Base-by-base conservation (phyloP, 2,888 invertebrate genomes). In the Venustoraphidia nigricollis region DNA sequence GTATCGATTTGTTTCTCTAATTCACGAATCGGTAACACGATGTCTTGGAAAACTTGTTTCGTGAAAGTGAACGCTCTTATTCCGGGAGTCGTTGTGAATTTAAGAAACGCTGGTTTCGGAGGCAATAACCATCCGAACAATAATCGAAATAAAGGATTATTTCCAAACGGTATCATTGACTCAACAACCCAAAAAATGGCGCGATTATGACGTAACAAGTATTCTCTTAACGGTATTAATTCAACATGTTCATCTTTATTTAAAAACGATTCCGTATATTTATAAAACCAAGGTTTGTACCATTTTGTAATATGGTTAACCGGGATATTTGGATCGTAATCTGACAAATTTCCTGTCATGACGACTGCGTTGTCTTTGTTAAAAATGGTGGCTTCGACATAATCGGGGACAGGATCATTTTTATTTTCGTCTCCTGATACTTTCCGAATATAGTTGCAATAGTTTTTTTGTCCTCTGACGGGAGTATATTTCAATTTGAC, bases 241-340 rank as follows among this genome's bases (percentile, higher is more conserved):
- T 77, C 77, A 10, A 73, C 75, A 9, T 68, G 64, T 55, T 71
- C 69, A 3, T 73, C 75, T 49, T 68, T 72, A 34, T 55, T 59
- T 6, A 80, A 59, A 56, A 79, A 77, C 0, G 64, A 63, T 56
- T 81, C 77, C 0, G 75, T 76, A 54, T 82, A 76, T 54, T 79
- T 80, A 55, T 81, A 81, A 60, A 80, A 82, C 81, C 81, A 82
- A 0, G 81, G 80, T 55, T 82, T 82, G 61, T 79, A 78, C 80
- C 81, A 82, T 27, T 63, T 66, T 0, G 77, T 72, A 45, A 78
- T 69, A 50, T 70, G 61, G 53, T 82, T 82, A 0, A 77, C 64
- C 0, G 66, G 56, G n/a, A 73, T 55, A 1, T 60, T 64, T 0
- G 67, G 61, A 46, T 77, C 73, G 42, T 72, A 71, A 56, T 81